Base-by-base conservation (phyloP, 92 coral and sea anemone genomes). In the Epizoanthus rinbou region DNA sequence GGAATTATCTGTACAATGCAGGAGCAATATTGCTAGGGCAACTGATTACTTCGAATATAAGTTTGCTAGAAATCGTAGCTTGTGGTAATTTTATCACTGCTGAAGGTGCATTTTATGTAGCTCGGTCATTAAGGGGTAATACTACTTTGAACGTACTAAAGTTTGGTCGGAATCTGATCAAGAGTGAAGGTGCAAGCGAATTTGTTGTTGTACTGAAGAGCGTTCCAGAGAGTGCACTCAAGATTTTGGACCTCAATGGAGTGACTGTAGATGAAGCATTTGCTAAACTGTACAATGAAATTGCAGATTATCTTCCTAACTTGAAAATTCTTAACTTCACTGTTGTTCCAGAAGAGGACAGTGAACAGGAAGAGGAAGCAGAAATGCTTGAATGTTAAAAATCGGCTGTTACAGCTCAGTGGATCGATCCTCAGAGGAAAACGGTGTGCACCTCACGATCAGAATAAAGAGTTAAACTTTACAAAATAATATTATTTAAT, bases 81-180 rank as follows among this genome's bases (percentile, higher is more conserved):
- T 94, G 95, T 60, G 99, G 99, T 19, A 97, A 97, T 69, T 85
- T 97, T 25, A 79, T 94, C 57, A 65, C 92, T 14, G 88, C 58
- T 3, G 78, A 86, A 33, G 99, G 98, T 18, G 99, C 99, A 11
- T 59, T 72, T 24, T 76, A 76, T 54, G 45, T 97, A 6, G 97
- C 95, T 0, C 82, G 83, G 31, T 87, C 95, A 8, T 78, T 97
- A 14, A 78, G 84, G 72, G 88, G 82, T 22, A 97, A 97, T 73
- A 43, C 87, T 0, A 86, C 85, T 6, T 82, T 97, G 25, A 84
- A 78, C 57, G 84, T 73, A 9, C 87, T 97, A 24, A 87, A 87
- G 47, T 41, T 97, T 4, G 98, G 95, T 8, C 95, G 92, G 47
- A 97, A 97, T 76, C 84, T 97, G 65, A 84, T 97, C 54, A 80